These are phyloP conservation scores for Laticauda colubrina DNA, from an alignment of 2,113 vertebrate species.

Conservation along the genomic window DNA sequence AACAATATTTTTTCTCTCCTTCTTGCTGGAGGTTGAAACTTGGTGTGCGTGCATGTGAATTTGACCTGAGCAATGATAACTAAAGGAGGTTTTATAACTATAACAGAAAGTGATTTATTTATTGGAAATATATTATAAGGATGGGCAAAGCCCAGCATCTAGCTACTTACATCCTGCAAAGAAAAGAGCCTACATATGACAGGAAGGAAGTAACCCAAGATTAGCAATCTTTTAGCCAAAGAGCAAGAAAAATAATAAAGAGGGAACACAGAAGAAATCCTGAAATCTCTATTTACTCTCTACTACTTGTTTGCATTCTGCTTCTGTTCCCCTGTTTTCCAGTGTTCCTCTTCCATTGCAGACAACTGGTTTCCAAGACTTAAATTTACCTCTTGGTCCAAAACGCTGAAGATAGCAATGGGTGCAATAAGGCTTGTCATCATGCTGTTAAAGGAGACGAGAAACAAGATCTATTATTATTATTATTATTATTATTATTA, in stretches of 20 bases:
- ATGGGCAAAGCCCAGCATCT: neutral
- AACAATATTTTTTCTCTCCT: neutral
- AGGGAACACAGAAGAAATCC: neutral
- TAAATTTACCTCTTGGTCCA: slow-evolving; percentile 74
- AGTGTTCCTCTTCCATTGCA: neutral
- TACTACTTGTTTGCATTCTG: neutral
- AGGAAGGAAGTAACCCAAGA: neutral
- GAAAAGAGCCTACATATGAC: neutral
- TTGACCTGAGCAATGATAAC: neutral
- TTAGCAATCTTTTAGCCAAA: neutral
- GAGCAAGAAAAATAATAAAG: neutral
- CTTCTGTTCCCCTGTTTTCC: neutral
- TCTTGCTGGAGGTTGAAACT: neutral
- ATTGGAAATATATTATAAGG: neutral
- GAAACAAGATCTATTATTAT: neutral
- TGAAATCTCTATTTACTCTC: neutral
- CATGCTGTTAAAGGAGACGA: slow-evolving; percentile 70
- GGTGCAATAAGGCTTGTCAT: slow-evolving; percentile 78
- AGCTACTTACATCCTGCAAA: neutral
- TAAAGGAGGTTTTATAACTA: neutral
- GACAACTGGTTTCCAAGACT: neutral
- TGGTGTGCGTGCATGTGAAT: neutral
- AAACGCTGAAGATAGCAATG: slow-evolving; percentile 77
- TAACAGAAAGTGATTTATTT: neutral
- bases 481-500: too few species aligned